Base-by-base conservation (phyloP, 2,797 vertebrate species). In the Sebastes aleutianus region DNA sequence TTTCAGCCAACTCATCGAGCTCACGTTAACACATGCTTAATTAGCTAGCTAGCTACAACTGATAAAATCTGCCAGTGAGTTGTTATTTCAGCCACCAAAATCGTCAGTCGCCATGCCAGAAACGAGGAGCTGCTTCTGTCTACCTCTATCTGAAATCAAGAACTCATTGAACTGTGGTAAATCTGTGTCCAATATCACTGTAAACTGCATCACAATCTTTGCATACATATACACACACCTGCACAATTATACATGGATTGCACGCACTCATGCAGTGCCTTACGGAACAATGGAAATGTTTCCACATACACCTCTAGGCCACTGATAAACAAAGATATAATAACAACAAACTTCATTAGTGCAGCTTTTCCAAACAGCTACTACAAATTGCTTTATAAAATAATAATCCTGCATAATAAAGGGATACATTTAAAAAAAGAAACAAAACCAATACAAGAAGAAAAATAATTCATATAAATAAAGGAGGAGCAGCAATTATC, bases 401-500 rank as follows among this genome's bases (percentile, higher is more conserved):
- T 24, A 82, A 70, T 47, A 56, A 75, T 13, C 56, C 57, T 62
- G 69, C 47, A 78, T 4, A 16, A 67, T 57, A 34, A 61, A 65
- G 43, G 6, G 12, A 6, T n/a, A 10, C 27, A 68, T 56, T 29
- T 12, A 22, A 36, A 66, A 34, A 64, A 61, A 36, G 2, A 12
- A 69, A 69, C 3, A 64, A 57, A 73, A 39, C 20, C 22, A 67
- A 53, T 18, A 39, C 10, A 74, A 24, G 10, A 73, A 62, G 4
- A 39, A 39, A 59, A 57, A 69, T 3, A 29, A 39, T 70, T n/a
- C 9, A 39, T 8, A 78, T 11, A 65, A 73, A 80, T 47, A 61
- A 74, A 61, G 39, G 20, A 75, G 62, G 50, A 76, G 62, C 54
- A 39, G 61, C 12, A 83, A 74, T 84, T 78, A 84, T 50, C 50